Evolutionary conservation across 2,113 vertebrate genomes (phyloP).

Genomic region (Smithornis capensis): DNA sequence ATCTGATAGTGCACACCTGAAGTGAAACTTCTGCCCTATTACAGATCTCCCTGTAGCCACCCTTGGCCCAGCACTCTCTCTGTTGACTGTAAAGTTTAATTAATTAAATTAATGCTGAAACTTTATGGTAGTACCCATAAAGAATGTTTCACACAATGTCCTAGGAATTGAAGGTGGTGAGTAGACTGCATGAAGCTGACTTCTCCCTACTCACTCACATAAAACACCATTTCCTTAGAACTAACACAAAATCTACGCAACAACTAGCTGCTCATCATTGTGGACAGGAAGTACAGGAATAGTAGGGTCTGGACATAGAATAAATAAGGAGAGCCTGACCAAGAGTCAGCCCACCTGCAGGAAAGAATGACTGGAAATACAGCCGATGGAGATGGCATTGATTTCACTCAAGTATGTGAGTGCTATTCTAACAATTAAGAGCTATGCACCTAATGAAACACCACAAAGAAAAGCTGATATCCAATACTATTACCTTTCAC

Average conservation of each 20-base stretch:
- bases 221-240: not conserved
- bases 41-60: not conserved
- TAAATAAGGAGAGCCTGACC: not conserved
- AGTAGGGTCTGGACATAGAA: not conserved
- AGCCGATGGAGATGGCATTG: not conserved
- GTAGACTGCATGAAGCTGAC: not conserved
- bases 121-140: not conserved
- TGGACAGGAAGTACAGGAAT: not conserved
- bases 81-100: not conserved
- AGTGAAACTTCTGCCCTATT: not conserved
- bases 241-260: not conserved
- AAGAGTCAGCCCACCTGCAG: not conserved
- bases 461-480: not conserved
- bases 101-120: not conserved
- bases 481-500: not conserved
- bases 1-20: not conserved
- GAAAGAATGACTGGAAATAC: not conserved
- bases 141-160: not conserved
- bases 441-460: not conserved
- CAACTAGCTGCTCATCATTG: not conserved
- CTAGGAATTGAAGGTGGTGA: not conserved
- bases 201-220: not conserved
- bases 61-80: not conserved
- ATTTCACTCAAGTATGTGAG: not conserved
- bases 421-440: not conserved